phyloP scores from a whole-genome alignment of 2,888 invertebrate genomes.

The Drosophila austrosaltans region DNA sequence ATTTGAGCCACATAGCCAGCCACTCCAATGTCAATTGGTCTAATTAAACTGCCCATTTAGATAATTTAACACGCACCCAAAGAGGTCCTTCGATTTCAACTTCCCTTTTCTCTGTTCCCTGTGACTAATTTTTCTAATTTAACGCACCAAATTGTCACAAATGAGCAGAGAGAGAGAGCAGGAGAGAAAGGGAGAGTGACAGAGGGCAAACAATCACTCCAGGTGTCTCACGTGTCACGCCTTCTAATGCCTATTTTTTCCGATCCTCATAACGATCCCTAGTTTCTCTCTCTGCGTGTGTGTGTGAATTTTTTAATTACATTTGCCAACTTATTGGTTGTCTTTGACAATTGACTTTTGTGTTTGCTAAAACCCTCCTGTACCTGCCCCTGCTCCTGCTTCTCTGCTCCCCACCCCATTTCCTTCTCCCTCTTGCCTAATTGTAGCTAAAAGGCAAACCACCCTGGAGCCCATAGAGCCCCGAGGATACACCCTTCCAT shows the following conservation, averaged over 20 bases:
- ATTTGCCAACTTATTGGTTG: slow-evolving; percentile 75
- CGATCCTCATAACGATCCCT: slow-evolving; percentile 14
- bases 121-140: slow-evolving; percentile 82
- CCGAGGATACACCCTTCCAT: slow-evolving; percentile 4
- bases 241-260: slow-evolving; percentile 38
- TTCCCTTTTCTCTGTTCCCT: background rate
- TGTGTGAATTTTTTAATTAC: slow-evolving; percentile 74
- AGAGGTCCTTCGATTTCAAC: slow-evolving; percentile 30
- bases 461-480: slow-evolving; percentile 40
- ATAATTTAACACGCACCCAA: slow-evolving; percentile 60
- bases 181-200: background rate
- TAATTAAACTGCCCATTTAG: slow-evolving; percentile 77
- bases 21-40: slow-evolving; percentile 70
- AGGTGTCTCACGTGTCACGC: slow-evolving; percentile 82
- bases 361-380: slow-evolving; percentile 51
- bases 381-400: slow-evolving; percentile 20
- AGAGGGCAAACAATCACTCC: slow-evolving; percentile 80
- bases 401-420: background rate
- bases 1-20: slow-evolving; percentile 40
- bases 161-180: slow-evolving; percentile 26
- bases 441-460: slow-evolving; percentile 49
- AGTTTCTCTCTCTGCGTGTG: slow-evolving; percentile 1
- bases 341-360: slow-evolving; percentile 67
- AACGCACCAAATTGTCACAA: slow-evolving; percentile 84
- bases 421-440: slow-evolving; percentile 34